Base-by-base conservation (phyloP, 2,113 vertebrate species). In the Cynopterus brachyotis region DNA sequence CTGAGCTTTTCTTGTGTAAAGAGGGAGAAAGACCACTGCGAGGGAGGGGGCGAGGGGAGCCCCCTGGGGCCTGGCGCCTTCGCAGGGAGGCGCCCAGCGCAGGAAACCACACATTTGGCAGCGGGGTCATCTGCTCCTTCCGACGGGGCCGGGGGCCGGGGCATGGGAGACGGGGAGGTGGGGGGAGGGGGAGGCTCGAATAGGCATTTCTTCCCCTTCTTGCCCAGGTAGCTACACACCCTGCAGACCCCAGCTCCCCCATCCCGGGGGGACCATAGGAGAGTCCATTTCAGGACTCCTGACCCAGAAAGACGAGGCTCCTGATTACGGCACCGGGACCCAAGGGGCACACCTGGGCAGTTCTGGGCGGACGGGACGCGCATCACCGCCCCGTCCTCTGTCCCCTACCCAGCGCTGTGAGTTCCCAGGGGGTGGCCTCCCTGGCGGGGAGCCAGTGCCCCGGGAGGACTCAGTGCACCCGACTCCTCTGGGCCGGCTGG, bases 221-320 rank as follows among this genome's bases (percentile, higher is more conserved):
- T n/a, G 32, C 53, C 37, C 6, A 0, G 47, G 22, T 26, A 15
- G 12, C 53, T 47, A 3, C 19, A 24, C n/a, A 9, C 40, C 50
- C 40, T 16, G 35, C 55, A 20, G 84, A 82, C 59, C 32, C 37
- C 59, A 37, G 5, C 22, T 55, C 4, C 3, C 20, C 47, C 35
- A 10, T 35, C 57, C 4, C n/a, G 17, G 13, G 64, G 32, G 0
- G 47, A 9, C 40, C 40, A 0, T 0, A 9, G 11, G 2, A 2
- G 26, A n/a, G 60, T 9, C 35, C 80, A 57, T n/a, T 5, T 4
- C 2, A 2, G 40, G 53, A 16, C 81, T 62, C 55, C 16, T 1
- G 35, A 1, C 35, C 11, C 4, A 47, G 76, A 78, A 20, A 53
- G 47, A 47, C n/a, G 40, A 13, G 9, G 0, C 24, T 28, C 50